Base-by-base conservation (phyloP, 1,140 invertebrate genomes). In the Drosophila pachea region DNA sequence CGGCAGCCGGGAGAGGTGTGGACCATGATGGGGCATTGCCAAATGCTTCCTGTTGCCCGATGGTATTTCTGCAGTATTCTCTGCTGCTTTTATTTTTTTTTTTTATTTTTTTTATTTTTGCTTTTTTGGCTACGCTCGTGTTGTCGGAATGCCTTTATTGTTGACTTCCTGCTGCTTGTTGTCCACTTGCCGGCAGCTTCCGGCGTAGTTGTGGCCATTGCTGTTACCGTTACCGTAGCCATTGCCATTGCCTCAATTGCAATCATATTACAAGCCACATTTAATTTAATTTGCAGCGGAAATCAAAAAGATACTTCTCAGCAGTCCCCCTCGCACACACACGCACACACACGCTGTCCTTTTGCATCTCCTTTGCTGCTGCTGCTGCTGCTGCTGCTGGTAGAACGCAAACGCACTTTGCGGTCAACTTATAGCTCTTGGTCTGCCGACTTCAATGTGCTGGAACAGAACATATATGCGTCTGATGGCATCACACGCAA, bases 211-310 rank as follows among this genome's bases (percentile, higher is more conserved):
- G 52, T 61, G 48, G 40, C 33, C 38, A 12, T 47, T 59, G 31
- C n/a, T 29, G 42, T n/a, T 14, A 4, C 32, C 14, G 29, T 36
- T 64, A 2, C 14, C 9, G 16, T 40, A 33, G 56, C 14, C 11
- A 60, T 74, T 59, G 16, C 35, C n/a, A n/a, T n/a, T 60, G 31
- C 38, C 62, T 52, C 79, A 68, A 76, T 68, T 74, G 79, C 81
- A 84, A 84, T 84, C 81, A 84, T 68, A 86, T 84, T 84, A 84
- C 76, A 84, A 74, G 79, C 62, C 56, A 84, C 73, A 84, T 86
- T 84, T 86, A 86, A 84, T 84, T 84, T 84, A 76, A 83, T 86
- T 84, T 79, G 66, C 54, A 73, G 68, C 68, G 76, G 76, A 84
- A 84, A 79, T 79, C 78, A 78, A 74, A 74, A 70, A 73, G 71